Evolutionary conservation across 2,113 vertebrate species (phyloP), one percentile per base, ranked within the genome.

Genomic region (Tupaia chinensis): DNA sequence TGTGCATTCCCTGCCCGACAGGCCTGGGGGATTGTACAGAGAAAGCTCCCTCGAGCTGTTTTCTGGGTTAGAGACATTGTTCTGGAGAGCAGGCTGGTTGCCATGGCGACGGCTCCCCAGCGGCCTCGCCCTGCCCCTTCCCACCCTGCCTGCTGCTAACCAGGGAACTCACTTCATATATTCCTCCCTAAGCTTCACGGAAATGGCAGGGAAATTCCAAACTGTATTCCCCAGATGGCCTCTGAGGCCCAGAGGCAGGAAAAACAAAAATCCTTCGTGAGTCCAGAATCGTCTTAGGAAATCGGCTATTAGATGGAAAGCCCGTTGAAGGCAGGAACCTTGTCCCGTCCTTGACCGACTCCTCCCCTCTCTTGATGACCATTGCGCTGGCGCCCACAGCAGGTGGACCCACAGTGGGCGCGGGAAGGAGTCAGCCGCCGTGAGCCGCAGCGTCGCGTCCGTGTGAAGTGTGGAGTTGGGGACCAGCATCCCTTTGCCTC

Each of bases 1-100:
- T 92, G 93, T 91, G 88, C 73, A 4, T 25, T 70, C 73, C 78
- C 68, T 5, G 79, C 54, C 78, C 13, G 9, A 20, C 61, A 20
- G 23, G 86, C 94, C 44, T 1, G 3, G 78, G 85, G 68, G 93
- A 94, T 92, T 79, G 81, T 1, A 29, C 10, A 73, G 78, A 78
- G 69, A 94, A 65, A 89, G 91, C 89, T 72, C 95, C 91, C 69
- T 44, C n/a, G 65, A 92, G 84, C 82, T 65, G 83, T 87, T 95
- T 95, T 82, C 96, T 90, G 17, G 77, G 93, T 88, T 85, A 22
- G 85, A 92, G 78, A 96, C 78, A 27, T 86, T 72, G 95, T 97
- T 97, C 97, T 89, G 94, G 93, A 94, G 85, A 76, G 89, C 94
- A 60, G 73, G 93, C 93, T 78, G n/a, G 97, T 98, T 98, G 96